Evolutionary conservation across 1,140 invertebrate species (phyloP), one percentile per base, ranked within the genome.

Genomic region (Varroa destructor): DNA sequence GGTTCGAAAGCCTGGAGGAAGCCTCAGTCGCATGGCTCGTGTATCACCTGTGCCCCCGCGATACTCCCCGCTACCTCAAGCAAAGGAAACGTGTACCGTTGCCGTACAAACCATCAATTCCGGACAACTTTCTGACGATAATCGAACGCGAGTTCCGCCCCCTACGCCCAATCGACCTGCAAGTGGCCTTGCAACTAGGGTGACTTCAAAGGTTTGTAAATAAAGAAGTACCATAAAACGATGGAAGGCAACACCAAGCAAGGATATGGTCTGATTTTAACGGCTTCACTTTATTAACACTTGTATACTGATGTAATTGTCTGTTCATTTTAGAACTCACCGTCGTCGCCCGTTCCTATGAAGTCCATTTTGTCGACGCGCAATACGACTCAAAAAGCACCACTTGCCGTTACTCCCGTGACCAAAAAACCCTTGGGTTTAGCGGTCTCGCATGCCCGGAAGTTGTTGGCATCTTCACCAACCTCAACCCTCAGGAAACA

Each of bases 1-100:
- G 81, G 87, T 96, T 43, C 83, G 91, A 73, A 96, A 95, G 80
- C 91, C 91, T 72, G 61, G 61, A 12, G 61, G 61, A 2, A 67
- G 61, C 61, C 46, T 67, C 3, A 67, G 36, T 37, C 61, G 61
- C 8, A 14, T 36, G 3, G 14, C 61, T 67, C 61, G 61, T 46
- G 61, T 67, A 46, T 67, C 61, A 36, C 61, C 61, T 5, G 46
- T 67, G 14, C 61, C 61, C 12, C 61, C 61, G 61, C 12, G 61
- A 40, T 36, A 12, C 89, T 91, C 54, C 81, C 81, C 25, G 84
- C 84, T 77, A 75, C 73, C 74, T 61, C 74, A 74, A 76, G 73
- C 74, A 75, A 77, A 40, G 71, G 74, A 57, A 72, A 72, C 42
- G 54, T 40, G 40, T 14, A 67, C 61, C 10, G 46, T 67, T 37